Percentiles rank a stretch among this genome's conserved stretches.
Conservation (phyloP, 2,888 invertebrate species). For the Rhamphomyia laevipes region DNA sequence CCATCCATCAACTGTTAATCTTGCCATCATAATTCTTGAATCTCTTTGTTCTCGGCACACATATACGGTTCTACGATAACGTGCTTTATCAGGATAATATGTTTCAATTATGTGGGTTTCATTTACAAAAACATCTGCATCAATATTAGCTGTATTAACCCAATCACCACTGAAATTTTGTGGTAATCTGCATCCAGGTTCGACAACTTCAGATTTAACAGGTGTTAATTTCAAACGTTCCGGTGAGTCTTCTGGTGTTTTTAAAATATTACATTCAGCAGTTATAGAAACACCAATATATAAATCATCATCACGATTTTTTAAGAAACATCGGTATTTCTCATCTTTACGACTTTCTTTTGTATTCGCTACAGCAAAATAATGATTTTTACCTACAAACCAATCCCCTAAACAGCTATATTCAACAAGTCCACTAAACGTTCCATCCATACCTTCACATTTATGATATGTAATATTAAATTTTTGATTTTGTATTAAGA, state of each 20-base stretch:
- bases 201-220: slow-evolving; percentile 79
- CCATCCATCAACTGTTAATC: slow-evolving; percentile 84
- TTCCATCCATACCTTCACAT: slow-evolving; percentile 80
- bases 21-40: slow-evolving; percentile 87
- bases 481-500: slow-evolving; percentile 91
- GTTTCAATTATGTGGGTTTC: slow-evolving; percentile 95
- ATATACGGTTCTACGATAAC: slow-evolving; percentile 80
- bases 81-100: slow-evolving; percentile 84
- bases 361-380: slow-evolving; percentile 93
- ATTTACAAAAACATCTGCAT: slow-evolving; percentile 87
- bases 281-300: slow-evolving; percentile 88
- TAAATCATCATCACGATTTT: slow-evolving; percentile 87
- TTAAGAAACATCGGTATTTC: slow-evolving; percentile 85
- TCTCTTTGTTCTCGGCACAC: slow-evolving; percentile 90
- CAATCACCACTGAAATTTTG: slow-evolving; percentile 90
- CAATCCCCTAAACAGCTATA: slow-evolving; percentile 90
- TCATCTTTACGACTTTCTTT: slow-evolving; percentile 92
- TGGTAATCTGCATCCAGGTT: slow-evolving; percentile 83
- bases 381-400: slow-evolving; percentile 93
- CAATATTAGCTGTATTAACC: slow-evolving; percentile 96
- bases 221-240: slow-evolving; percentile 78
- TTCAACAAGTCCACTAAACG: slow-evolving; percentile 84
- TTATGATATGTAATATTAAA: slow-evolving; percentile 89
- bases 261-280: slow-evolving; percentile 83
- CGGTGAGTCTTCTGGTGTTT: slow-evolving; percentile 87